Percentiles rank a stretch among this genome's conserved stretches.
phyloP scores from a whole-genome alignment of 1,140 invertebrate species.

The Caenorhabditis briggsae region DNA sequence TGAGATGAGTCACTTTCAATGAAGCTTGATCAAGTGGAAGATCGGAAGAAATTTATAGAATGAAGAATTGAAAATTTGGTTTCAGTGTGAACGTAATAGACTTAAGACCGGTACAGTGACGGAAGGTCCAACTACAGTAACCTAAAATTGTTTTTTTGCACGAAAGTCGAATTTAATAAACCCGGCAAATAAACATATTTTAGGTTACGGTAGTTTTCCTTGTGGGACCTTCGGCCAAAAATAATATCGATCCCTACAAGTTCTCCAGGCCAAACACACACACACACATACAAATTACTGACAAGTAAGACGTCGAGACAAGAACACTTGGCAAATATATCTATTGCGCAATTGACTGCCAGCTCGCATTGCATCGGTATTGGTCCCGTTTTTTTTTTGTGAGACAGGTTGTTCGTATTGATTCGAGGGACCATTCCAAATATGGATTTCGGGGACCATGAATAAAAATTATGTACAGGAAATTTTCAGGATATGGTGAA shows the following conservation, averaged over 20 bases:
- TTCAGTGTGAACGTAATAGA: too few relatives aligned
- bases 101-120: too few relatives aligned
- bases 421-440: too few relatives aligned
- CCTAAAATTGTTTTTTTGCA: too few relatives aligned
- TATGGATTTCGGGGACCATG: too few relatives aligned
- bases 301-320: neutral
- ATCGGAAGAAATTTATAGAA: neutral
- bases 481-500: too few relatives aligned
- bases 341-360: conserved; percentile 5
- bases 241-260: too few relatives aligned
- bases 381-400: neutral
- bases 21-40: neutral
- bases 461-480: too few relatives aligned
- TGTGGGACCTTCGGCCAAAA: neutral
- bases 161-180: too few relatives aligned
- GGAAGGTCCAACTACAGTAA: too few relatives aligned
- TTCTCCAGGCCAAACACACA: too few relatives aligned
- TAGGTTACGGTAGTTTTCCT: neutral
- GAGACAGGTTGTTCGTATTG: neutral
- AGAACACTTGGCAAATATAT: conserved; percentile 19
- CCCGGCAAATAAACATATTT: too few relatives aligned
- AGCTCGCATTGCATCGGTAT: neutral
- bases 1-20: neutral
- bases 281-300: neutral
- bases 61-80: neutral